Evolutionary conservation across 1,140 invertebrate genomes (phyloP).

Genomic region (Meloidogyne hapla): DNA sequence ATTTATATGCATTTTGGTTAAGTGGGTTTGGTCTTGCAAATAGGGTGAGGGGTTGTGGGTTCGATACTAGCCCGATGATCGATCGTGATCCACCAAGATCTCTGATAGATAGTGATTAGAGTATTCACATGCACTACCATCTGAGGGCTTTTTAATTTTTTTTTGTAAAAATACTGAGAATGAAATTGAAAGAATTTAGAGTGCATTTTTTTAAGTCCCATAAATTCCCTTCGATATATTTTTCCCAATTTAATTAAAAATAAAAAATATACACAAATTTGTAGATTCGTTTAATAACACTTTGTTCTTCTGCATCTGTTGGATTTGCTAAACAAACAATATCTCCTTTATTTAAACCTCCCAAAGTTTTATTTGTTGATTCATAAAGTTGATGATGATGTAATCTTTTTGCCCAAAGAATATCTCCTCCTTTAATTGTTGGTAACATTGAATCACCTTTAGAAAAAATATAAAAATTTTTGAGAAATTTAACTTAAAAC

Average conservation of each 20-base stretch:
- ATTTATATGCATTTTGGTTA: neutral
- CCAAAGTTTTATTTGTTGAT: neutral
- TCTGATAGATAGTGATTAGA: neutral
- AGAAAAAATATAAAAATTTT: neutral
- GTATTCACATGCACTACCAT: conserved; percentile 11
- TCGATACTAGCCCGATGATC: neutral
- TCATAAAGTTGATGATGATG: neutral
- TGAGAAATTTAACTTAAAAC: no score
- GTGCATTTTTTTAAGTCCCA: no score
- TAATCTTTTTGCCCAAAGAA: conserved; percentile 14
- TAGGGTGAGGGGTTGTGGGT: neutral
- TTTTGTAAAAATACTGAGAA: no score
- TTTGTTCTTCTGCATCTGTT: neutral
- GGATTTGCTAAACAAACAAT: conserved; percentile 13
- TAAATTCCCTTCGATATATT: neutral
- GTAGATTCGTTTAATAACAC: neutral
- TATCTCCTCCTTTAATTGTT: neutral
- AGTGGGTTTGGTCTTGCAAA: neutral
- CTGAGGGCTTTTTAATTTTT: conserved; percentile 9
- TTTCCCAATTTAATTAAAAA: neutral
- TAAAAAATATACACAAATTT: conserved; percentile 6
- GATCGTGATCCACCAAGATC: neutral
- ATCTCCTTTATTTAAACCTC: neutral
- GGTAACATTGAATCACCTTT: conserved; percentile 24
- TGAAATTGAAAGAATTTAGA: no score